phyloP scores from a whole-genome alignment of 2,113 vertebrate genomes.

The Mus spicilegus region DNA sequence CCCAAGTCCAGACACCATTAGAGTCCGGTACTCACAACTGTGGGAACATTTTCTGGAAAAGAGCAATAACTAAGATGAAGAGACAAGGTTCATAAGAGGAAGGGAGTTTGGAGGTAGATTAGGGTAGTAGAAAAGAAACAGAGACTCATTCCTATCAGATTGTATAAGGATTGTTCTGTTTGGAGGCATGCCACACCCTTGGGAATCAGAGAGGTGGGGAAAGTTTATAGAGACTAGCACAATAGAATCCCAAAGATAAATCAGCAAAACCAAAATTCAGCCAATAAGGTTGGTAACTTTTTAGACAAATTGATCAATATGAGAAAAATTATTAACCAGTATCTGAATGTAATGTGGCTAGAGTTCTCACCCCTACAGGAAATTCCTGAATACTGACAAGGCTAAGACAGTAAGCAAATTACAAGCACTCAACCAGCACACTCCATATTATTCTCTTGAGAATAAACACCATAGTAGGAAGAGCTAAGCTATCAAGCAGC shows the following conservation, averaged over 20 bases:
- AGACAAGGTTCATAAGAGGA: neutral
- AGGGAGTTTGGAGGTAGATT: neutral
- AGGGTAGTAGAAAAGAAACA: neutral
- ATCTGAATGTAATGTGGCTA: neutral
- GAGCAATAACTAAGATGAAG: neutral
- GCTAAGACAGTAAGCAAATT: too few relatives aligned
- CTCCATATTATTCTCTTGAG: neutral
- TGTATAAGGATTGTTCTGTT: neutral
- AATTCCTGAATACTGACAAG: neutral
- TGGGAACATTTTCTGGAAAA: neutral
- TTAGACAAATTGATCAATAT: neutral
- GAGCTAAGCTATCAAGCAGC: too few relatives aligned
- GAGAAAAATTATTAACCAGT: neutral
- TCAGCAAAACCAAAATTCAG: slow-evolving; percentile 3
- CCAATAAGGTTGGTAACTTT: neutral
- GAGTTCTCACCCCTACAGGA: neutral
- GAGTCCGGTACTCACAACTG: neutral
- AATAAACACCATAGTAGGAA: too few relatives aligned
- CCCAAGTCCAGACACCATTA: neutral
- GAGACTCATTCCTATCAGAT: neutral
- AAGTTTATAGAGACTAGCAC: neutral
- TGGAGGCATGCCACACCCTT: neutral
- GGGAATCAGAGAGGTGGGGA: neutral
- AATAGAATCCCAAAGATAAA: neutral
- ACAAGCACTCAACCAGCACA: neutral